phyloP scores from a whole-genome alignment of 2,888 invertebrate species.

The Ichneumon xanthorius region DNA sequence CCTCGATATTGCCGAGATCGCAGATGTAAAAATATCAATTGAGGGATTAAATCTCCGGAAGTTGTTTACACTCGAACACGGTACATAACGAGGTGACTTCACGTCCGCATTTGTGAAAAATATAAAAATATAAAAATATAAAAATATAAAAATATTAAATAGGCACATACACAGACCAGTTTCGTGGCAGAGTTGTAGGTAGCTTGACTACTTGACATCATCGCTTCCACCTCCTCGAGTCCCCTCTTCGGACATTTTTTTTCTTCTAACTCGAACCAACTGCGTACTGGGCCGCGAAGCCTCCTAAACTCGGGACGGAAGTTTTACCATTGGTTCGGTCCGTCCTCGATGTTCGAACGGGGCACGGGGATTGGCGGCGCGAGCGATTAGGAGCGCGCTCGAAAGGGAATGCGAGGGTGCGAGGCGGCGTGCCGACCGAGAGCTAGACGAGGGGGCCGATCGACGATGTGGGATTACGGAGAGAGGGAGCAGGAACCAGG shows the following conservation, averaged over 20 bases:
- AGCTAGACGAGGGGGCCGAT: conserved; percentile 63
- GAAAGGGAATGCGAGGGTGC: conserved; percentile 32
- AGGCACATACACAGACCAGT: no score
- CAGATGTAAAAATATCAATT: no score
- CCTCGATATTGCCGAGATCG: no score
- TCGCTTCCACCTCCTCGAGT: neutral
- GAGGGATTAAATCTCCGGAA: no score
- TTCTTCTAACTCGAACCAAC: conserved; percentile 8
- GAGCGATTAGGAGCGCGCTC: conserved; percentile 58
- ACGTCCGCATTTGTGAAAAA: no score
- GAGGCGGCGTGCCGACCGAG: conserved; percentile 15
- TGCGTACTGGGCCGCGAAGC: conserved; percentile 11
- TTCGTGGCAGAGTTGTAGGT: conserved; percentile 44
- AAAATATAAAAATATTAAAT: no score
- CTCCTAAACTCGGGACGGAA: conserved; percentile 12
- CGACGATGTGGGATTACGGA: conserved; percentile 54
- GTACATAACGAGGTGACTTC: no score
- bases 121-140: no score
- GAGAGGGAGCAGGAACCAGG: conserved; percentile 50
- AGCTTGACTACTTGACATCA: conserved; percentile 21
- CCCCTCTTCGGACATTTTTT: neutral
- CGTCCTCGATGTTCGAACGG: conserved; percentile 5
- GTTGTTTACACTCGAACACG: no score
- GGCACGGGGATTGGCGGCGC: conserved; percentile 52
- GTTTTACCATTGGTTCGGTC: neutral